A percentile compares a stretch with the other conserved stretches of the same genome.
These are phyloP conservation scores for Ceraclea dissimilis DNA, from an alignment of 2,888 invertebrate species.

Conservation along the genomic window DNA sequence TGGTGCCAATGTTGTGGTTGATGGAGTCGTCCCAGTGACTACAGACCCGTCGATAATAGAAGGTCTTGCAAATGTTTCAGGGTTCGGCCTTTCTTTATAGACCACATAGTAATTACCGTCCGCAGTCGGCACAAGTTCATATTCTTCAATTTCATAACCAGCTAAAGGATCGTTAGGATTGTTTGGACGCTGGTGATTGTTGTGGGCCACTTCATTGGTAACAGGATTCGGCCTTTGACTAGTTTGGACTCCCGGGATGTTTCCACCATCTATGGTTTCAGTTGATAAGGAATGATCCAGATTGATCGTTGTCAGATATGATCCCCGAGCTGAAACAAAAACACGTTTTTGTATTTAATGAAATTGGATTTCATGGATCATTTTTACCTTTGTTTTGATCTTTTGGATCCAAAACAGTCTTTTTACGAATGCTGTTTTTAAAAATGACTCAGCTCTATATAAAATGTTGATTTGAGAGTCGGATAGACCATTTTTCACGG, in stretches of 20 bases:
- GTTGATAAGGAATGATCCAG: slow-evolving; percentile 44
- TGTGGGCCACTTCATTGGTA: background rate
- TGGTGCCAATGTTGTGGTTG: background rate
- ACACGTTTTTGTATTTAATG: no score
- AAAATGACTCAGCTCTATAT: no score
- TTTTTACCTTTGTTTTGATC: background rate
- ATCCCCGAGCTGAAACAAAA: slow-evolving; percentile 28
- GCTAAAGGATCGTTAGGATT: background rate
- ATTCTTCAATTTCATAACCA: background rate
- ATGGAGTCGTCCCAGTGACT: background rate
- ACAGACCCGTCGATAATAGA: background rate
- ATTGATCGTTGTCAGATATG: slow-evolving; percentile 42
- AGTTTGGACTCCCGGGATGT: background rate
- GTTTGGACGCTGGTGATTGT: background rate
- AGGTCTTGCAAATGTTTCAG: slow-evolving; percentile 13
- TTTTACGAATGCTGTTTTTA: no score
- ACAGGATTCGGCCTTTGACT: background rate
- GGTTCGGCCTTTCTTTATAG: slow-evolving; percentile 9
- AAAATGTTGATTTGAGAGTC: no score
- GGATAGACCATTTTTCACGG: no score
- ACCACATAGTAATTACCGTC: slow-evolving; percentile 7
- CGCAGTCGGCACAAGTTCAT: slow-evolving; percentile 22
- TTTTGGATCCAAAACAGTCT: no score
- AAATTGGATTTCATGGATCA: background rate
- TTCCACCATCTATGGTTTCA: slow-evolving; percentile 10